Percentiles rank a stretch among this genome's conserved stretches.
Conservation (phyloP, 2,113 vertebrate species). For the Columba janthina region DNA sequence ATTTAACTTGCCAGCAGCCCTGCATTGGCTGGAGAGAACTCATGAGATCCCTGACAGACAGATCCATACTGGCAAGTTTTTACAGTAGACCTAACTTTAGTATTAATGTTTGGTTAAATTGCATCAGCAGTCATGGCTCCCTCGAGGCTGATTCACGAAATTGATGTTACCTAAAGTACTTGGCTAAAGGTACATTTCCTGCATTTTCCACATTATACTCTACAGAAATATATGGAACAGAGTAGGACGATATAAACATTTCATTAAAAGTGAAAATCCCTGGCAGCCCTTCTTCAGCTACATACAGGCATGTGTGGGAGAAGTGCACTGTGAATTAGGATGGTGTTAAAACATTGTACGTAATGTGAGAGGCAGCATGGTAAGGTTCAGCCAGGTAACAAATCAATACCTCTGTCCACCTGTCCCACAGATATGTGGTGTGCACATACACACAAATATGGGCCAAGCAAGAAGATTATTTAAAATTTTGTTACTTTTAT, state of each 20-base stretch:
- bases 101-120: background rate
- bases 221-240: background rate
- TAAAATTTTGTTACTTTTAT: background rate
- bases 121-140: background rate
- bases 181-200: background rate
- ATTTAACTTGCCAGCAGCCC: background rate
- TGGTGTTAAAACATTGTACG: fast-evolving
- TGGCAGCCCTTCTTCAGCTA: background rate
- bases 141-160: background rate
- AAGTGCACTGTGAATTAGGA: fast-evolving
- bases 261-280: background rate
- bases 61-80: background rate
- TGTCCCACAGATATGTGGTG: background rate
- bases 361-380: fast-evolving
- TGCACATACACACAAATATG: fast-evolving
- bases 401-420: background rate
- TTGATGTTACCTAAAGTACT: background rate
- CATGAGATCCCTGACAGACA: background rate
- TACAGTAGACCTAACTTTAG: background rate
- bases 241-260: background rate
- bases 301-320: fast-evolving
- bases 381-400: background rate
- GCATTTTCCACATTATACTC: background rate
- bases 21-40: background rate
- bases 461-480: background rate